Conservation (phyloP, 2,113 vertebrate species). For the Ranitomeya variabilis region DNA sequence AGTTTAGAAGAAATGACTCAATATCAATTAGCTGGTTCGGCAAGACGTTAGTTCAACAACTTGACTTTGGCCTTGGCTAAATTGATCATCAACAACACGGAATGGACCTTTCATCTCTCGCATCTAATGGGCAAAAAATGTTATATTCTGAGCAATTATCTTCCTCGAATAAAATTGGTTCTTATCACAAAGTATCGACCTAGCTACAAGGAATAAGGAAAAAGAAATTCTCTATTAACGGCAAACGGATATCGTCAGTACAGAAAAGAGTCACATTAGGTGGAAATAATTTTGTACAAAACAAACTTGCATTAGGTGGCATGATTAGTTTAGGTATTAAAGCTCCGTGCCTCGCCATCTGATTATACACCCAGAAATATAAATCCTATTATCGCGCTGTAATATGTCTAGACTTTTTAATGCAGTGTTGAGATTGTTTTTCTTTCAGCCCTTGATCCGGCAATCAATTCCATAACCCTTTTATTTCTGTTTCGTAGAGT, state of each 20-base stretch:
- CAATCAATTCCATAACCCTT: constrained; percentile 56
- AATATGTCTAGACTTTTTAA: constrained; percentile 59
- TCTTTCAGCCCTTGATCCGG: constrained; percentile 56
- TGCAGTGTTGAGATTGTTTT: constrained; percentile 56
- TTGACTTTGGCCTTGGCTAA: background rate
- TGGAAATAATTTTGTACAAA: constrained; percentile 35
- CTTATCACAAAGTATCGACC: constrained; percentile 15
- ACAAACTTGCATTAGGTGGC: constrained; percentile 48
- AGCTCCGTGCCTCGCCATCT: constrained; percentile 43
- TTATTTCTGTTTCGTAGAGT: constrained; percentile 52
- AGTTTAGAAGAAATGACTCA: background rate
- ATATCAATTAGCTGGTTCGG: background rate
- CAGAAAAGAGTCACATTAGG: background rate
- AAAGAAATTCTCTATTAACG: background rate
- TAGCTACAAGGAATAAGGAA: background rate
- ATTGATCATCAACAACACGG: background rate
- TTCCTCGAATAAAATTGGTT: background rate
- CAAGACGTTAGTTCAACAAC: background rate
- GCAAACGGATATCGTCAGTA: background rate
- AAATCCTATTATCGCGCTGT: constrained; percentile 56
- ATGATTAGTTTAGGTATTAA: constrained; percentile 55
- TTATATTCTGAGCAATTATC: background rate
- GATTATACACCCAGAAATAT: constrained; percentile 55
- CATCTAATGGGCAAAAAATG: constrained; percentile 2
- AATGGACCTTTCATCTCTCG: background rate